These are phyloP conservation scores for Amphiprion clarkii DNA, from an alignment of 2,797 vertebrate species.

Conservation along the genomic window DNA sequence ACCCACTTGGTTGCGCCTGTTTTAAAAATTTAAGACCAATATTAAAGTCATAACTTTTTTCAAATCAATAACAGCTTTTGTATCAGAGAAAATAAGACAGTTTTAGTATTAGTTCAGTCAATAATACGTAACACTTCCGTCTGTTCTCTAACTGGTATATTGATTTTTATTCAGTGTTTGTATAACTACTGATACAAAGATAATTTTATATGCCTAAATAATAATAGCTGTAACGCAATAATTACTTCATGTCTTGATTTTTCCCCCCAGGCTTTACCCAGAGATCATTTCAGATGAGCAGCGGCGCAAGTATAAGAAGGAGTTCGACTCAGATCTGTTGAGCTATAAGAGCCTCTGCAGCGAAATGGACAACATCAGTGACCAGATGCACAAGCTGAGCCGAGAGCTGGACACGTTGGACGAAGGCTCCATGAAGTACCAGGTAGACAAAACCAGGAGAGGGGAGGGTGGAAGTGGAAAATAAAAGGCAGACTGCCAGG, in stretches of 20 bases:
- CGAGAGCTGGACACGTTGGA: slow-evolving; percentile 84
- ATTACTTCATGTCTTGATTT: slow-evolving; percentile 10
- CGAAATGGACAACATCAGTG: slow-evolving; percentile 87
- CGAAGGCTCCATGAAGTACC: slow-evolving; percentile 82
- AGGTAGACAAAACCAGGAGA: slow-evolving; percentile 74
- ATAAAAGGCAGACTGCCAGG: neutral
- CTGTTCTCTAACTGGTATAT: too few relatives aligned
- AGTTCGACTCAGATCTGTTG: slow-evolving; percentile 85
- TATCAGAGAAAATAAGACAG: too few relatives aligned
- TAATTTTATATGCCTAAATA: slow-evolving; percentile 9
- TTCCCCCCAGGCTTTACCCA: slow-evolving; percentile 83
- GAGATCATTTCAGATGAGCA: slow-evolving; percentile 84
- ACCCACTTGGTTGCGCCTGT: neutral
- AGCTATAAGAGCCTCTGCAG: slow-evolving; percentile 87
- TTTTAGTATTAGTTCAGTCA: neutral
- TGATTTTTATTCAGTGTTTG: neutral
- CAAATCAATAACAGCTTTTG: neutral
- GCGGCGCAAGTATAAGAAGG: slow-evolving; percentile 85
- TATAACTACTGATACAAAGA: neutral
- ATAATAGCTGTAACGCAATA: slow-evolving; percentile 16
- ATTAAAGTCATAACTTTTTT: too few relatives aligned
- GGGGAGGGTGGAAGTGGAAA: slow-evolving; percentile 14
- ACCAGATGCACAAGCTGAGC: slow-evolving; percentile 87
- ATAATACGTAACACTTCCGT: too few relatives aligned
- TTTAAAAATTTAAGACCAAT: neutral